Evolutionary conservation across 2,888 invertebrate species (phyloP).

Genomic region (Oligia latruncula): DNA sequence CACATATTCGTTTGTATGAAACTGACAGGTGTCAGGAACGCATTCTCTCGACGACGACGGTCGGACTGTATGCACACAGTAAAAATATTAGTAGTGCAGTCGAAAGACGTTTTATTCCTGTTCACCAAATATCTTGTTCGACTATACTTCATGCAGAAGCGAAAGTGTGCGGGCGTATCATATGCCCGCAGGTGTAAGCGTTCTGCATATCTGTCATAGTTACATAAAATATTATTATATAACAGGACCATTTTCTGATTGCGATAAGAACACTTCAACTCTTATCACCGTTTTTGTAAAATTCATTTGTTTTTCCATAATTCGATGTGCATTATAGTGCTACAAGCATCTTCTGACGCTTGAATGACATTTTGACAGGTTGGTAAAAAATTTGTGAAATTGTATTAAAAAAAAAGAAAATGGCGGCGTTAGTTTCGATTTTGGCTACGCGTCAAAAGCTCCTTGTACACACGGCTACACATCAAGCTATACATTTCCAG

Average conservation of each 20-base stretch:
- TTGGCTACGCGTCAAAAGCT: background rate
- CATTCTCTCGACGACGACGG: no score
- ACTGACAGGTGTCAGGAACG: no score
- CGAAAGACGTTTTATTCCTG: background rate
- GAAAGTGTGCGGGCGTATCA: background rate
- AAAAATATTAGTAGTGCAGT: background rate
- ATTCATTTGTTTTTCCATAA: background rate
- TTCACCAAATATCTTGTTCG: conserved; percentile 16
- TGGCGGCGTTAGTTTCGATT: no score
- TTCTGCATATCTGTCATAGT: background rate
- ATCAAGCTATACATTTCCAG: no score
- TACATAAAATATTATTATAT: background rate
- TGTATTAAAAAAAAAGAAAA: background rate
- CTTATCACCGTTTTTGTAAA: background rate
- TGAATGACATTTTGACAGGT: no score
- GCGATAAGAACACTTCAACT: background rate
- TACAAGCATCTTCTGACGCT: background rate
- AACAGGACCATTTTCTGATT: background rate
- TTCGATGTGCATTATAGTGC: background rate
- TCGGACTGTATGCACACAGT: no score
- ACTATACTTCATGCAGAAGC: conserved; percentile 14
- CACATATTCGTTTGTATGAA: no score
- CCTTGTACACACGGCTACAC: background rate
- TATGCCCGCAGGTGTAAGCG: background rate
- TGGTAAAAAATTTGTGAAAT: background rate